Percentiles rank a stretch among this genome's conserved stretches.
phyloP scores from a whole-genome alignment of 2,888 invertebrate genomes.

The Drosophila silvestris region DNA sequence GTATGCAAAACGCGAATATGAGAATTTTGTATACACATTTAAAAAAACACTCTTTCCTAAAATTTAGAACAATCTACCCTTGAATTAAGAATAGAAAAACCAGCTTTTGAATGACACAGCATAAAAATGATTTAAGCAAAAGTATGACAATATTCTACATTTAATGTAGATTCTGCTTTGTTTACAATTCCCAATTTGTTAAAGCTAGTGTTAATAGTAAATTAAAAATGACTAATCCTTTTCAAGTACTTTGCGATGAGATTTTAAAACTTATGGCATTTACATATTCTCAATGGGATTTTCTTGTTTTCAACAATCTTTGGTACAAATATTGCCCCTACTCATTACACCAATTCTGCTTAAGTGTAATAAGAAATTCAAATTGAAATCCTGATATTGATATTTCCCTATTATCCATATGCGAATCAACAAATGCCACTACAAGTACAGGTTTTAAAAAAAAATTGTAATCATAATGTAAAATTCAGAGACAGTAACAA shows the following conservation, averaged over 20 bases:
- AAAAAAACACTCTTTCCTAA: background rate
- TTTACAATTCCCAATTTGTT: background rate
- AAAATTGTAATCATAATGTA: fast-evolving
- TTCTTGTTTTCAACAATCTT: no score
- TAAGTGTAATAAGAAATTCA: no score
- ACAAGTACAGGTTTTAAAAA: no score
- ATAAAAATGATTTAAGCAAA: background rate
- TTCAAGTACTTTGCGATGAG: background rate
- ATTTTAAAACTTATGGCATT: background rate
- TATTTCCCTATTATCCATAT: background rate
- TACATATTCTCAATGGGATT: no score
- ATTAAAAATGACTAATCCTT: background rate
- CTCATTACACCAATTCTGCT: no score
- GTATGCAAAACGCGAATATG: background rate
- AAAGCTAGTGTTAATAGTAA: background rate
- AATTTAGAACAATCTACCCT: background rate
- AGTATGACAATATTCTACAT: background rate
- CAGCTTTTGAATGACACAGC: no score
- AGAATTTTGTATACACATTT: background rate
- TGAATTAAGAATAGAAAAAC: background rate
- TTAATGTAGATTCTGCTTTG: fast-evolving
- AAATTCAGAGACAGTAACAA: background rate
- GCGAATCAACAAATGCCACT: no score
- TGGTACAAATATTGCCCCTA: no score
- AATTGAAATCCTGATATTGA: no score